Evolutionary conservation across 2,113 vertebrate species (phyloP).

Genomic region (Ivindomyrus marchei): DNA sequence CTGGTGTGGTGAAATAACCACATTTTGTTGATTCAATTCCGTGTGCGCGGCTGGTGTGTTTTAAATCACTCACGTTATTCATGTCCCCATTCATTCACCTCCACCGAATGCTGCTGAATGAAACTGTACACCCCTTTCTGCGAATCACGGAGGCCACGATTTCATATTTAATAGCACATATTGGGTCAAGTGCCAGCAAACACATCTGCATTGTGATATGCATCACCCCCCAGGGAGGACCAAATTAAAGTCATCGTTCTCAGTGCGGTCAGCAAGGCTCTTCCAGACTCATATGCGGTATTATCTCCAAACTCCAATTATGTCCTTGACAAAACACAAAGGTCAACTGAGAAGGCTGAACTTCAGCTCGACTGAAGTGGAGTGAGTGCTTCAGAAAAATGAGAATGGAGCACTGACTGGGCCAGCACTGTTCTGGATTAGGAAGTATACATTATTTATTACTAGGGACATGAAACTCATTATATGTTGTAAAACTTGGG

Average conservation of each 20-base stretch:
- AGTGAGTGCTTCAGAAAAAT: not conserved
- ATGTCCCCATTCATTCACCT: not conserved
- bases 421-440: not conserved
- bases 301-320: not conserved
- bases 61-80: not conserved
- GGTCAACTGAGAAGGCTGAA: not conserved
- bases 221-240: not conserved
- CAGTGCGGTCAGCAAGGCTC: not conserved
- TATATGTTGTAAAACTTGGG: not conserved
- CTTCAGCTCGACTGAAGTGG: not conserved
- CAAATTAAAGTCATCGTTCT: not conserved
- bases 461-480: not conserved
- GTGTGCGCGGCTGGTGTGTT: not conserved
- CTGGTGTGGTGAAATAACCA: not conserved
- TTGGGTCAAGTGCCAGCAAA: not conserved
- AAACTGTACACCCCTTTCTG: not conserved
- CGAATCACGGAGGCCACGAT: constrained; percentile 19
- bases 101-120: too few relatives aligned
- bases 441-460: not conserved
- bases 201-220: constrained; percentile 16
- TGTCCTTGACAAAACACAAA: not conserved
- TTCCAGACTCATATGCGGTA: not conserved
- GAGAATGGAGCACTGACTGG: not conserved
- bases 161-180: constrained; percentile 33
- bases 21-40: not conserved